Evolutionary conservation across 2,888 invertebrate species (phyloP), one percentile per base, ranked within the genome.

Genomic region (Melieria omissa): DNA sequence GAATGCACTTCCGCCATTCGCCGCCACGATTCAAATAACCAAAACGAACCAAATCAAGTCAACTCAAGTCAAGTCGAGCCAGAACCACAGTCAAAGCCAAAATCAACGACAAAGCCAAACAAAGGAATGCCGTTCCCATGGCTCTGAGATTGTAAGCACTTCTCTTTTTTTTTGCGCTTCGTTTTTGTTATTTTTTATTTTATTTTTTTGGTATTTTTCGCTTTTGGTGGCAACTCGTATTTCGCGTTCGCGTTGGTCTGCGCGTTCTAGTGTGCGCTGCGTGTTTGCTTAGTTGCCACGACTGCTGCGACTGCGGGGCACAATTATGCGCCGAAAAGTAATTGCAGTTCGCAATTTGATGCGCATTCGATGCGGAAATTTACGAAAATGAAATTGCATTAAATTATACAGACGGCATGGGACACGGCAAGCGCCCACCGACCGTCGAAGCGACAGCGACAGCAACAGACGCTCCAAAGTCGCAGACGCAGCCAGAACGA

Each of bases 321-420:
- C 73, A 76, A 77, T 77, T 75, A 76, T 71, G 74, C 71, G 75
- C 72, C 75, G 72, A 75, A 76, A 78, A 76, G 75, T 77, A 75
- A 78, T 77, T 77, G 76, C 72, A 72, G 71, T 61, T 61, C 72
- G 70, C 57, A 41, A 70, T 61, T 70, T 62, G 52, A 65, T 71
- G 52, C 45, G 55, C 49, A 46, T 66, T 41, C 65, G 41, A 42
- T n/a, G 73, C 61, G 52, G 71, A 70, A 73, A 65, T 63, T 67
- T 60, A 29, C 69, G 73, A 74, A 73, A 77, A 78, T 75, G 61
- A 74, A 76, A 74, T 75, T 76, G 75, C 76, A 73, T 78, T 75
- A 71, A 77, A 73, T 76, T 75, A 63, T 72, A 66, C 29, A 10
- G 29, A 58, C 61, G 55, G 42, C 42, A 16, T 16, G 16, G 16